Evolutionary conservation across 2,113 vertebrate species (phyloP).

Genomic region (Oreochromis tanganicae): DNA sequence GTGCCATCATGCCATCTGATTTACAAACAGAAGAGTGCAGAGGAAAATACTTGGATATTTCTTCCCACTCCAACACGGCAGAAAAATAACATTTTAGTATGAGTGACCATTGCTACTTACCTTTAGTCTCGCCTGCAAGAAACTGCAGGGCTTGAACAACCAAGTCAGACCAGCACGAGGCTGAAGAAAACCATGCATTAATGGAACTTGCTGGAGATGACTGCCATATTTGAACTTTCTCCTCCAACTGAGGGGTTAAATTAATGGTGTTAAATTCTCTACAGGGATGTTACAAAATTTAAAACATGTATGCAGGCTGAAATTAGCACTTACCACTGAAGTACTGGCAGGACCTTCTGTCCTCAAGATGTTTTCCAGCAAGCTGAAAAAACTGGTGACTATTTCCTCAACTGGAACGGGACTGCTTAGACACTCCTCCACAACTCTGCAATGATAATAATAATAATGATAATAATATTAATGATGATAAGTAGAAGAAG

Average conservation of each 20-base stretch:
- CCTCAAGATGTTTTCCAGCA: constrained; percentile 85
- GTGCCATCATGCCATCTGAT: constrained; percentile 72
- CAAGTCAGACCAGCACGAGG: constrained; percentile 91
- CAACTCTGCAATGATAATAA: constrained; percentile 71
- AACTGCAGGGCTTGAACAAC: constrained; percentile 89
- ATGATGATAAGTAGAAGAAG: not conserved
- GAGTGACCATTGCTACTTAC: constrained; percentile 53
- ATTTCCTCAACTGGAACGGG: constrained; percentile 85
- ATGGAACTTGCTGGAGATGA: constrained; percentile 86
- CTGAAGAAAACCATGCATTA: constrained; percentile 89
- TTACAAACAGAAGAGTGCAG: not conserved
- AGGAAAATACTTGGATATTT: not conserved
- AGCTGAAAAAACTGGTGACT: constrained; percentile 87
- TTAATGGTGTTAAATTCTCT: not conserved
- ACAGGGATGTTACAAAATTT: not conserved
- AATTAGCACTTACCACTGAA: constrained; percentile 72
- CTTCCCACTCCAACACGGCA: rapidly evolving
- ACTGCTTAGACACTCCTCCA: constrained; percentile 84
- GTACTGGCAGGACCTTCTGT: constrained; percentile 81
- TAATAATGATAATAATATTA: rapidly evolving
- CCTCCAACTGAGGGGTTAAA: constrained; percentile 80
- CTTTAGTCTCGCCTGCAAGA: constrained; percentile 87
- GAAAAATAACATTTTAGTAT: not conserved
- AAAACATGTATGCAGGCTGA: not conserved
- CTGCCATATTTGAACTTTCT: constrained; percentile 92